Evolutionary conservation across 2,113 vertebrate species (phyloP).

Genomic region (Sceloporus undulatus): DNA sequence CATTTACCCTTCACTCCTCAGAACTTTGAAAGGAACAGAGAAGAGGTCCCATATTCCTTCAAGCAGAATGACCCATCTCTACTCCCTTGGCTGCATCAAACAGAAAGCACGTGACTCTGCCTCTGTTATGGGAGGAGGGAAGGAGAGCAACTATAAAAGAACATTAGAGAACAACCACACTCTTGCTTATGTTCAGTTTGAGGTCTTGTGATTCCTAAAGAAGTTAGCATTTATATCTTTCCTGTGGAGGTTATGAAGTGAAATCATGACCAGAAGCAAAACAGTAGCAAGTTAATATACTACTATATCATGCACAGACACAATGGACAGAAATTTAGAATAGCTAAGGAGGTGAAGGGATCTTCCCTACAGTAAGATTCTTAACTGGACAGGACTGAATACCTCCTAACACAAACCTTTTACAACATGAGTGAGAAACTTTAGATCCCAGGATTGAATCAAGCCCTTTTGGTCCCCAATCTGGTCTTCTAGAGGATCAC

Average conservation of each 20-base stretch:
- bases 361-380: not conserved
- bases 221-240: not conserved
- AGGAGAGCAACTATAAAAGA: not conserved
- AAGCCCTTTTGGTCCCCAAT: too few relatives aligned
- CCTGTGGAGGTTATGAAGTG: not conserved
- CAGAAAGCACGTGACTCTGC: not conserved
- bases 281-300: not conserved
- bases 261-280: not conserved
- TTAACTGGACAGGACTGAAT: not conserved
- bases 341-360: not conserved
- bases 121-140: not conserved
- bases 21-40: slow-evolving; percentile 2
- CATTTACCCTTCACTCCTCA: slow-evolving; percentile 32
- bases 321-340: not conserved
- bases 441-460: too few relatives aligned
- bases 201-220: not conserved
- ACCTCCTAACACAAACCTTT: not conserved
- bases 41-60: not conserved
- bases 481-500: too few relatives aligned
- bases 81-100: slow-evolving; percentile 13
- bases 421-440: too few relatives aligned
- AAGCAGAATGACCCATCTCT: not conserved
- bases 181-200: slow-evolving; percentile 6
- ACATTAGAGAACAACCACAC: not conserved
- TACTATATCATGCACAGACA: not conserved